Conservation (phyloP, 2,113 vertebrate genomes). For the Okapia johnstoni region DNA sequence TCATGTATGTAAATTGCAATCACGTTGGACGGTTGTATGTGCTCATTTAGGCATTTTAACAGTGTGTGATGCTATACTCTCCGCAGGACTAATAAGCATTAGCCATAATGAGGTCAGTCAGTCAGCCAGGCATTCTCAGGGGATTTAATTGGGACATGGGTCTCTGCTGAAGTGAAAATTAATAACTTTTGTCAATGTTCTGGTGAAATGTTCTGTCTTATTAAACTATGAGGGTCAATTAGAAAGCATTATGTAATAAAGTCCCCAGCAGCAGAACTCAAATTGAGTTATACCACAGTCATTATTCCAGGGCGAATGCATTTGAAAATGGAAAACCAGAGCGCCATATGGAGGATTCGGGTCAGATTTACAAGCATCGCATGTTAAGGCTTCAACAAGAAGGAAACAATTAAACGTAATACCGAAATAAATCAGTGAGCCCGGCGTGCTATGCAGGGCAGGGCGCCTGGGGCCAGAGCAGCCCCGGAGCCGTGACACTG, state of each 20-base stretch:
- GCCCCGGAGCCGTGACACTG: constrained; percentile 71
- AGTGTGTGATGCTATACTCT: constrained; percentile 86
- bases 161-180: constrained; percentile 99
- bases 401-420: constrained; percentile 88
- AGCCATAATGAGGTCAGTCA: constrained; percentile 96
- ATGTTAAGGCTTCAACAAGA: constrained; percentile 86
- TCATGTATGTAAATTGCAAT: constrained; percentile 89
- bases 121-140: constrained; percentile 93
- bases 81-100: constrained; percentile 95
- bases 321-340: constrained; percentile 89
- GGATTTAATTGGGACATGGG: constrained; percentile 99
- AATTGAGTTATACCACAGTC: constrained; percentile 95
- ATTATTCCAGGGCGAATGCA: constrained; percentile 87
- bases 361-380: constrained; percentile 86
- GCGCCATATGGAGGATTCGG: constrained; percentile 84
- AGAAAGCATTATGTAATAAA: constrained; percentile 98
- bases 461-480: constrained; percentile 72
- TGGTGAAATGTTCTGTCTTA: constrained; percentile 95
- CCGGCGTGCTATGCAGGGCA: constrained; percentile 75
- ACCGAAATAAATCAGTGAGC: constrained; percentile 84
- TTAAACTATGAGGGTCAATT: constrained; percentile 98
- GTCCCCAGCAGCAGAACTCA: constrained; percentile 94
- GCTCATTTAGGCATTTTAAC: constrained; percentile 91
- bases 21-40: constrained; percentile 84
- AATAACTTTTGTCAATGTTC: constrained; percentile 99